Evolutionary conservation across 2,113 vertebrate genomes (phyloP).

Genomic region (Chaenogobius annularis): DNA sequence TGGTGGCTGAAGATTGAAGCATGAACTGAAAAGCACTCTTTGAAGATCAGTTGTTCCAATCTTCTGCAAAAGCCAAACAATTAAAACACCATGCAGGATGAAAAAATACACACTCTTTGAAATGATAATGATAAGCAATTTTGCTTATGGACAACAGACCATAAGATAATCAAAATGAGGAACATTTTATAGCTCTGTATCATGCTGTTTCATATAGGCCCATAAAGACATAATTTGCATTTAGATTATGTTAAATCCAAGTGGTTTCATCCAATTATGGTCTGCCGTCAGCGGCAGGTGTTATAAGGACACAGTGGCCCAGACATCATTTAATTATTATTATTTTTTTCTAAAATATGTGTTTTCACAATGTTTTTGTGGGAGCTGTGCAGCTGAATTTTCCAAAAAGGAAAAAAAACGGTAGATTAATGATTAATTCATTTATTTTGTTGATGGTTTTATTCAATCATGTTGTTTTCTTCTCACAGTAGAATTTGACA

Average conservation of each 20-base stretch:
- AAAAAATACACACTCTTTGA: conserved; percentile 24
- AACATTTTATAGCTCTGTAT: conserved; percentile 5
- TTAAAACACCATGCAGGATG: not conserved
- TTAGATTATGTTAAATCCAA: conserved; percentile 39
- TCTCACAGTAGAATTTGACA: too few relatives aligned
- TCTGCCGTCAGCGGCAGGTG: not conserved
- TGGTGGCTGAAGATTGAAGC: conserved; percentile 27
- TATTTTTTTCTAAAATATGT: too few relatives aligned
- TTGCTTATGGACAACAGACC: conserved; percentile 11
- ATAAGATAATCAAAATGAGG: conserved; percentile 36
- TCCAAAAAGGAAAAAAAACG: too few relatives aligned
- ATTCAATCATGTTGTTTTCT: too few relatives aligned
- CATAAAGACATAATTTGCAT: conserved; percentile 54
- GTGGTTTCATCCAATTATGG: conserved; percentile 8
- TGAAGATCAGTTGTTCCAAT: conserved; percentile 17
- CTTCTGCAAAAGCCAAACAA: conserved; percentile 1
- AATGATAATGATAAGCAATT: conserved; percentile 26
- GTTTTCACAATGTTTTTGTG: too few relatives aligned
- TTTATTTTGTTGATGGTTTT: too few relatives aligned
- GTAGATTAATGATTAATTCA: too few relatives aligned
- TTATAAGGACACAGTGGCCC: not conserved
- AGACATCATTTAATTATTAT: too few relatives aligned
- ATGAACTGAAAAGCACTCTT: conserved; percentile 21
- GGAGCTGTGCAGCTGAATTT: too few relatives aligned
- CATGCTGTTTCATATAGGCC: conserved; percentile 20